Evolutionary conservation across 2,113 vertebrate species (phyloP).

Genomic region (Elachura formosa): DNA sequence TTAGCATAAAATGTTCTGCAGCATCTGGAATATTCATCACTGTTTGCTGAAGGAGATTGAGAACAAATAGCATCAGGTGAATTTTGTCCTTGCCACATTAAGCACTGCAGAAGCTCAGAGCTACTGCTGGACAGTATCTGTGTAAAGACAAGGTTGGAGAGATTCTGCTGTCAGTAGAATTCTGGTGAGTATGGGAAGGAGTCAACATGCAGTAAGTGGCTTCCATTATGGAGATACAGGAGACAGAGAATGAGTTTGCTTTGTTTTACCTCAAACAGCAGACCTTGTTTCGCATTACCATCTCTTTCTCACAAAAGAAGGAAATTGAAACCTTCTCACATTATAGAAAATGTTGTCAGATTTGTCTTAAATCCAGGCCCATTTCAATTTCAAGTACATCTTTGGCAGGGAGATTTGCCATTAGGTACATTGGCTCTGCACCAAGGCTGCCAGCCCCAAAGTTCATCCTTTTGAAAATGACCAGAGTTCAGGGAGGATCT

Average conservation of each 20-base stretch:
- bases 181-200: not conserved
- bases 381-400: not conserved
- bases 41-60: not conserved
- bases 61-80: not conserved
- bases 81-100: not conserved
- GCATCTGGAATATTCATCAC: not conserved
- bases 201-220: not conserved
- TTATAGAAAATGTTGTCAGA: not conserved
- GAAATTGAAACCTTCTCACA: not conserved
- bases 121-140: not conserved
- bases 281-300: not conserved
- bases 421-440: accelerated
- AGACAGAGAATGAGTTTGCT: not conserved
- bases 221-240: accelerated
- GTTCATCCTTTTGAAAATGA: not conserved
- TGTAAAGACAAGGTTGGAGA: not conserved
- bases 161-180: not conserved
- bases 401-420: not conserved
- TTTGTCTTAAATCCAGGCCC: not conserved
- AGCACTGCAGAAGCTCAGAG: not conserved
- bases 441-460: not conserved
- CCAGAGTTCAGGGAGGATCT: not conserved
- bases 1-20: not conserved
- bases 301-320: not conserved
- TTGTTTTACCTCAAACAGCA: not conserved